These are phyloP conservation scores for Nibea coibor DNA, from an alignment of 2,113 vertebrate genomes.

Conservation along the genomic window DNA sequence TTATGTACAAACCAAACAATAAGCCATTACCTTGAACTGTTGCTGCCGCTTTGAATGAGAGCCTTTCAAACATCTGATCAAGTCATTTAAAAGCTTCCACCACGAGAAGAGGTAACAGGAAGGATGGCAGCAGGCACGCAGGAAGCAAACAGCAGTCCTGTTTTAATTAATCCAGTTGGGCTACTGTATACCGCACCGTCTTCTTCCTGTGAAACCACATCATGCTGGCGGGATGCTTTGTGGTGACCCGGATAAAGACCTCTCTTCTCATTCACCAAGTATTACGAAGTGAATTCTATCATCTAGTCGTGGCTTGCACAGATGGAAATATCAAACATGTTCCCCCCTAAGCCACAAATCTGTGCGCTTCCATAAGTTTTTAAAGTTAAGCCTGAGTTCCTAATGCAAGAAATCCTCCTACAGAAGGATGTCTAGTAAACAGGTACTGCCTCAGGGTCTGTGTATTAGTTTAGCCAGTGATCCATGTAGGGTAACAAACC, in stretches of 20 bases:
- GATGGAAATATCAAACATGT: background rate
- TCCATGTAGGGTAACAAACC: background rate
- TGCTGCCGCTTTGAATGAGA: background rate
- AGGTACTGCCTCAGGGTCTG: background rate
- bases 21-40: background rate
- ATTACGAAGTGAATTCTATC: background rate
- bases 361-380: background rate
- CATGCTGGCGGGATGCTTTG: background rate
- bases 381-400: background rate
- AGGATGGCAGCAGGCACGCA: background rate
- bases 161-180: constrained; percentile 5
- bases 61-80: background rate
- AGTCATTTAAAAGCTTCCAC: constrained; percentile 24
- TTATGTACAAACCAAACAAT: constrained; percentile 7
- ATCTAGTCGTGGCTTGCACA: background rate
- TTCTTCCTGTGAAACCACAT: constrained; percentile 18
- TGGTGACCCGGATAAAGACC: background rate
- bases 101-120: background rate
- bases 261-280: background rate
- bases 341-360: constrained; percentile 1
- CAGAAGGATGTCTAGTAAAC: background rate
- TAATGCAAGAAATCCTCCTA: background rate
- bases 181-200: background rate
- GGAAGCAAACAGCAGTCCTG: background rate
- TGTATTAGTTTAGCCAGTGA: background rate